These are phyloP conservation scores for Phoebastria nigripes DNA, from an alignment of 2,797 vertebrate genomes.

Conservation along the genomic window DNA sequence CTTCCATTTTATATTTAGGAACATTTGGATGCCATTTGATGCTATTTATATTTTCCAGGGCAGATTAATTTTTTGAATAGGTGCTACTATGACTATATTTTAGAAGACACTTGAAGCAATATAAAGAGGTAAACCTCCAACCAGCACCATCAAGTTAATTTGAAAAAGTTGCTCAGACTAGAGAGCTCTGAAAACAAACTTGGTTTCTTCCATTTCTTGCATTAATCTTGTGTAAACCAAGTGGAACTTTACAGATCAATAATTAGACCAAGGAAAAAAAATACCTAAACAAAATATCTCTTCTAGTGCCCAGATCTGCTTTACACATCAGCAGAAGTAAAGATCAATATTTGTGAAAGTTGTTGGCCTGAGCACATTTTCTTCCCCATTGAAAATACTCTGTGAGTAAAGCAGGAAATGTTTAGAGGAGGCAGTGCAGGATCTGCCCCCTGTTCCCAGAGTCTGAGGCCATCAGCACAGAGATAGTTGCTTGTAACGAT, in stretches of 20 bases:
- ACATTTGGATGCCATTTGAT: background rate
- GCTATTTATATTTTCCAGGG: background rate
- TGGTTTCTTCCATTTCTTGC: background rate
- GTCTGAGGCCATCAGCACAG: background rate
- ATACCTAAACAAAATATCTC: background rate
- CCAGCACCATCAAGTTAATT: background rate
- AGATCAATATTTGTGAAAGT: conserved; percentile 55
- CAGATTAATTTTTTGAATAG: background rate
- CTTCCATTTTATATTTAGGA: background rate
- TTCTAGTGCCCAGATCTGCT: conserved; percentile 24
- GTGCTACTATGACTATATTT: background rate
- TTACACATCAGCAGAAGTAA: conserved; percentile 44
- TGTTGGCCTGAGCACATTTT: conserved; percentile 47
- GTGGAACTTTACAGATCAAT: conserved; percentile 26
- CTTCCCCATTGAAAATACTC: conserved; percentile 11
- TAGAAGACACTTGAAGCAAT: background rate
- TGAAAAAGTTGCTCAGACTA: background rate
- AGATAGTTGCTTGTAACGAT: background rate
- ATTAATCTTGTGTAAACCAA: conserved; percentile 38
- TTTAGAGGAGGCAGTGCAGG: background rate
- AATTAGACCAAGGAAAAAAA: conserved; percentile 24
- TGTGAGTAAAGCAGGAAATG: background rate
- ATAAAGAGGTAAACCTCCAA: background rate
- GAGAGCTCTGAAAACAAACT: background rate
- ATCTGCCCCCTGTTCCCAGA: background rate